These are phyloP conservation scores for Triplophysa yarkandensis DNA, from an alignment of 2,797 vertebrate species.

Conservation along the genomic window DNA sequence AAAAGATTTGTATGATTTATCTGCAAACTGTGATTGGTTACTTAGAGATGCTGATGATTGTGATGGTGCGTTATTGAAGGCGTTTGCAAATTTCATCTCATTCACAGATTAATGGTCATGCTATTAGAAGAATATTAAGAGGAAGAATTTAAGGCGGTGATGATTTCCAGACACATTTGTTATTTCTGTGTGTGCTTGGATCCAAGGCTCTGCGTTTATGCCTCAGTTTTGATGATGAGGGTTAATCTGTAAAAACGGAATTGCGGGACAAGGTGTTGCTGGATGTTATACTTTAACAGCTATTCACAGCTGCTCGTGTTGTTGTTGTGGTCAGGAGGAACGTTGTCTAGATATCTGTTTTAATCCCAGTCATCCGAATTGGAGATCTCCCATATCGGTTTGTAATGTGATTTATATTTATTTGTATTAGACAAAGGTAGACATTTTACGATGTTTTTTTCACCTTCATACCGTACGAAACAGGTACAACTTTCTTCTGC, in stretches of 20 bases:
- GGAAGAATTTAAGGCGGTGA: slow-evolving; percentile 15
- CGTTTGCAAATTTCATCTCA: slow-evolving; percentile 24
- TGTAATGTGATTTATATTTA: too few relatives aligned
- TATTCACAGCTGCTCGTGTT: slow-evolving; percentile 26
- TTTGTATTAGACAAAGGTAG: too few relatives aligned
- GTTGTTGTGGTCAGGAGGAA: neutral
- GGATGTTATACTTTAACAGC: neutral
- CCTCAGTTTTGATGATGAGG: slow-evolving; percentile 9
- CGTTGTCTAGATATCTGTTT: too few relatives aligned
- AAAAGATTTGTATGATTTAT: neutral
- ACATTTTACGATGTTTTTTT: too few relatives aligned
- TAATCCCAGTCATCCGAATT: slow-evolving; percentile 20
- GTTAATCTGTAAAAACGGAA: slow-evolving; percentile 17
- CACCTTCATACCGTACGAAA: too few relatives aligned
- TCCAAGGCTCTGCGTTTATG: neutral
- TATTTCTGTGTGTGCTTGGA: slow-evolving; percentile 7
- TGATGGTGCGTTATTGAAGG: slow-evolving; percentile 7
- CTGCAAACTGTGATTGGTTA: slow-evolving; percentile 26
- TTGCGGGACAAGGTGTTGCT: slow-evolving; percentile 18
- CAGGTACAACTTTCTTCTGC: too few relatives aligned
- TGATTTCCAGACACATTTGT: slow-evolving; percentile 21
- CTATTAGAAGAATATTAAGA: neutral
- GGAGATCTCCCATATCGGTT: too few relatives aligned
- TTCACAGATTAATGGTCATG: slow-evolving; percentile 15
- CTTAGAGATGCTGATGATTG: neutral